Evolutionary conservation across 1,140 invertebrate genomes (phyloP), one percentile per base, ranked within the genome.

Genomic region (Ladona fulva): DNA sequence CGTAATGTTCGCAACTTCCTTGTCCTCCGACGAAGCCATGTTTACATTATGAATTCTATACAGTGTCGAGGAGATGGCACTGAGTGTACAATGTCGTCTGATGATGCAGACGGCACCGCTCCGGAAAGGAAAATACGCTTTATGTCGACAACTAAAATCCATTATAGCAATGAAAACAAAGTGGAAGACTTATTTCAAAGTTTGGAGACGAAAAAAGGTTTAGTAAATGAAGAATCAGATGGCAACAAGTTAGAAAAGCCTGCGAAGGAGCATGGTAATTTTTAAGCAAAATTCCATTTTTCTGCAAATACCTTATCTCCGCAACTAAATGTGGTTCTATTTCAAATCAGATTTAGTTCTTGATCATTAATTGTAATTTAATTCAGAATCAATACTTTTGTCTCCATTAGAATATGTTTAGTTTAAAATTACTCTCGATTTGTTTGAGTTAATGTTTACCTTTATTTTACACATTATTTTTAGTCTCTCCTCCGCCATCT

Each of bases 121-220:
- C 78, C 80, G 52, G 81, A 81, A 74, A 84, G 83, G 79, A 85
- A 85, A 80, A 80, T 86, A 74, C 77, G 85, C 79, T 86, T 86
- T 82, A 81, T 81, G 77, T 79, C 83, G 25, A 80, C 83, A 73
- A 73, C 82, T 19, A 85, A 83, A 80, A 81, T 84, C 24, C 80
- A 84, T 76, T 84, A 81, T 80, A 79, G 76, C 42, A 81, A 82
- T 75, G 84, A 85, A 66, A 83, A 79, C 76, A 84, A 84, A 80
- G 81, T 85, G 8, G 85, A 86, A 80, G 85, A 85, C 76, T 79
- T 84, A 44, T 79, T 81, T 74, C 80, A 81, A 76, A 80, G 82
- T 79, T 79, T 81, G 76, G 82, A 81, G 66, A 66, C 52, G 52
- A 66, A 66, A 22, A 66, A 66, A 66, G 52, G 52, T 1, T 6